Percentiles rank a stretch among this genome's conserved stretches.
These are phyloP conservation scores for Formicarius rufipectus DNA, from an alignment of 2,113 vertebrate species.

Conservation along the genomic window DNA sequence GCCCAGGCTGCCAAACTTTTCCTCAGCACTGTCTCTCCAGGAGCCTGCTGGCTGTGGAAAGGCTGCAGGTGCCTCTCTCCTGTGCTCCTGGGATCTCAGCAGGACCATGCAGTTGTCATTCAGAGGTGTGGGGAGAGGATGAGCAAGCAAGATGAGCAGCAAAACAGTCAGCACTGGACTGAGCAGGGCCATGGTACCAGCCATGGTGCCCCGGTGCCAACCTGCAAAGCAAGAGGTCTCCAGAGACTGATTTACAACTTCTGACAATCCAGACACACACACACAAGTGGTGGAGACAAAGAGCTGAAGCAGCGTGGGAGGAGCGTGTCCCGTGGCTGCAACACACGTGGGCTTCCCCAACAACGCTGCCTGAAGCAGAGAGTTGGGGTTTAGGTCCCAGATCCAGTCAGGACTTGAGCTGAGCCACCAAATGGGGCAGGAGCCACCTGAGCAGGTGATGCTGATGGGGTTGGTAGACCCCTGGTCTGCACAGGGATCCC, in stretches of 20 bases:
- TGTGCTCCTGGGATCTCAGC: not conserved
- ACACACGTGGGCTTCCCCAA: not conserved
- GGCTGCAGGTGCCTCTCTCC: not conserved
- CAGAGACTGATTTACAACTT: not conserved
- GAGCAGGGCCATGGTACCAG: not conserved
- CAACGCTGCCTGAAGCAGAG: not conserved
- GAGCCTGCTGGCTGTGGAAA: not conserved
- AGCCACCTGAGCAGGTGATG: not conserved
- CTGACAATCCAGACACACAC: accelerated
- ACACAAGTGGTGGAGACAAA: not conserved
- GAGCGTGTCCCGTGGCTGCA: not conserved
- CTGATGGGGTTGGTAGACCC: not conserved
- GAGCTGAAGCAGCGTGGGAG: not conserved
- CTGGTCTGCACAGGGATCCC: not conserved
- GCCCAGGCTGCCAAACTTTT: not conserved
- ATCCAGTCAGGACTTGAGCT: too few species aligned
- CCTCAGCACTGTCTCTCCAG: not conserved
- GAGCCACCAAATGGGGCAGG: not conserved
- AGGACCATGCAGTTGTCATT: accelerated
- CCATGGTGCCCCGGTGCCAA: not conserved
- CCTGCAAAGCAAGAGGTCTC: not conserved
- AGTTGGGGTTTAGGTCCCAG: not conserved
- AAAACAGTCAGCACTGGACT: not conserved
- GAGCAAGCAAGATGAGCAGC: not conserved
- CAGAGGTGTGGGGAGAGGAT: not conserved